Evolutionary conservation across 2,113 vertebrate species (phyloP).

Genomic region (Melierax canorus): DNA sequence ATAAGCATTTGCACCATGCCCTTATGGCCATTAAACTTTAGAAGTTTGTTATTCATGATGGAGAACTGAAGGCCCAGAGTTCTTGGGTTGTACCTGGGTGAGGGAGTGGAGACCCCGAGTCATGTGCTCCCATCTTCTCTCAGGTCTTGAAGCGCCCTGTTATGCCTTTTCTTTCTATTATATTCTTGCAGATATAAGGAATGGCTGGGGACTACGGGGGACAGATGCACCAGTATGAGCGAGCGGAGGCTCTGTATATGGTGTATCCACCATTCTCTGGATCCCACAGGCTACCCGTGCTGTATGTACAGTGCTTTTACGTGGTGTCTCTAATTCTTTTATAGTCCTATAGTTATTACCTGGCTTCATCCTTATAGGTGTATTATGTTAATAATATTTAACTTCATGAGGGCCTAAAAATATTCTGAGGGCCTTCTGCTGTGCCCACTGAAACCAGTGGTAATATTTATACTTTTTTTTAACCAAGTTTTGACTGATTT

Average conservation of each 20-base stretch:
- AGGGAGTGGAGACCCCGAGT: neutral
- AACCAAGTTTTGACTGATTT: neutral
- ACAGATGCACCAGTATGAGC: neutral
- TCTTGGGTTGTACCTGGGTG: neutral
- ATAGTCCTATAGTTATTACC: neutral
- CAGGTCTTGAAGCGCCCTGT: neutral
- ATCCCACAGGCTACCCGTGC: neutral
- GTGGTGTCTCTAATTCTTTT: neutral
- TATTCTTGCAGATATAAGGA: neutral
- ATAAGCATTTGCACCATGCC: neutral
- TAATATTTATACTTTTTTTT: neutral
- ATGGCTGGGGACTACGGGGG: neutral
- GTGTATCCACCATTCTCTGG: neutral
- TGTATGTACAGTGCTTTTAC: neutral
- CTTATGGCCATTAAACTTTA: neutral
- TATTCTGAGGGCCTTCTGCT: neutral
- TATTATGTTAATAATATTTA: neutral
- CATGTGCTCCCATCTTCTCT: neutral
- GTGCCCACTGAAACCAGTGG: neutral
- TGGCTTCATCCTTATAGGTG: neutral
- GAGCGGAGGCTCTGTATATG: neutral
- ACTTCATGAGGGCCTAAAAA: neutral
- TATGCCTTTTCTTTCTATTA: conserved; percentile 27
- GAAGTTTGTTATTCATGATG: neutral
- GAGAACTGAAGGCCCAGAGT: neutral